A percentile compares a stretch with the other conserved stretches of the same genome.
Evolutionary conservation across 37 sponge, comb jelly and placozoan species (phyloP).

Genomic region (Theonella swinhoei): DNA sequence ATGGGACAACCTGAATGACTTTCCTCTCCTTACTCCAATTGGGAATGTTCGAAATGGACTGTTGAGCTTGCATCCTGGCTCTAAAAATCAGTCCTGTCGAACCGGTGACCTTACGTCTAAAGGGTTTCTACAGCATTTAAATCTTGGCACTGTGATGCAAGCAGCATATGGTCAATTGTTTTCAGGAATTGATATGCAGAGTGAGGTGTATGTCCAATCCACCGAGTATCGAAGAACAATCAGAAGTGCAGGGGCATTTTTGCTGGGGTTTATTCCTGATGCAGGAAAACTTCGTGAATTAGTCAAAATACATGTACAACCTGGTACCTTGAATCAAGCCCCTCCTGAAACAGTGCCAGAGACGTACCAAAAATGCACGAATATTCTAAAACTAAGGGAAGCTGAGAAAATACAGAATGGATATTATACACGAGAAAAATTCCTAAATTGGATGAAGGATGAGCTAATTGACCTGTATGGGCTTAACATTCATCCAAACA

Average conservation of each 20-base stretch:
- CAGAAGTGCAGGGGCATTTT: conserved; percentile 61
- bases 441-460: not conserved
- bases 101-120: conserved; percentile 28
- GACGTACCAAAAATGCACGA: conserved; percentile 22
- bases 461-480: conserved; percentile 6
- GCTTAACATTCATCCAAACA: not conserved
- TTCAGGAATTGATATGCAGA: not conserved
- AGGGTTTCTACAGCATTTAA: conserved; percentile 45
- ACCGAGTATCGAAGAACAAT: conserved; percentile 54
- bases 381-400: not conserved
- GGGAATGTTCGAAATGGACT: not conserved
- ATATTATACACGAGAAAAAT: conserved; percentile 1
- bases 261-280: conserved; percentile 55
- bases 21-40: not conserved
- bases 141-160: conserved; percentile 31
- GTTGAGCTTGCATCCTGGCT: conserved; percentile 16
- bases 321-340: conserved; percentile 23
- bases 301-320: conserved; percentile 37
- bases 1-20: conserved; percentile 46
- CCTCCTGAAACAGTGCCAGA: conserved; percentile 24
- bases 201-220: conserved; percentile 40
- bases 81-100: conserved; percentile 13
- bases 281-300: not conserved
- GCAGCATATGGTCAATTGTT: conserved; percentile 8
- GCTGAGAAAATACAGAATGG: not conserved